A percentile compares a stretch with the other conserved stretches of the same genome.
These are phyloP conservation scores for Aythya baeri DNA, from an alignment of 2,113 vertebrate genomes.

Conservation along the genomic window DNA sequence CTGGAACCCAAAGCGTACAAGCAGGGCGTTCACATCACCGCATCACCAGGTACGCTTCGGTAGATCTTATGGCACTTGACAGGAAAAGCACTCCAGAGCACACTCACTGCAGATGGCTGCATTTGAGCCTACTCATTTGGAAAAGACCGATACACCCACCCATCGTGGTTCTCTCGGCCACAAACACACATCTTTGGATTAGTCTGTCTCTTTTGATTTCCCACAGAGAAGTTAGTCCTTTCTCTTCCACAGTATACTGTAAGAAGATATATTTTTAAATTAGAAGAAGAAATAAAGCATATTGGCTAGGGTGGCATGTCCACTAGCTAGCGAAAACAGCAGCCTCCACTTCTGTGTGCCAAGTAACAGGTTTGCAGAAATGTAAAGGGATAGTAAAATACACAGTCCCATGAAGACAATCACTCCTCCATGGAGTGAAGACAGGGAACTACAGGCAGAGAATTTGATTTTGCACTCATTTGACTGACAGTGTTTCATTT, in stretches of 20 bases:
- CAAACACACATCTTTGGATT: not conserved
- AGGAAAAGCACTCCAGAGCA: not conserved
- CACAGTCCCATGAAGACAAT: not conserved
- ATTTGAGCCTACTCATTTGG: not conserved
- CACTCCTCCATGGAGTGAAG: not conserved
- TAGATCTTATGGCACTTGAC: not conserved
- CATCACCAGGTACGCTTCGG: not conserved
- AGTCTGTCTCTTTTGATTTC: not conserved
- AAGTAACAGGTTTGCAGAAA: not conserved
- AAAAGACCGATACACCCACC: not conserved
- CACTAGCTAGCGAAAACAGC: not conserved
- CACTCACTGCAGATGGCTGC: not conserved
- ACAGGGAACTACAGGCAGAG: not conserved
- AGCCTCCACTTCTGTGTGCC: not conserved
- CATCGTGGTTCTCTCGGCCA: not conserved
- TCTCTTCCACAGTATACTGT: not conserved
- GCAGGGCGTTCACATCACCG: not conserved
- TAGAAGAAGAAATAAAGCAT: not conserved
- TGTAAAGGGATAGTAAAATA: not conserved
- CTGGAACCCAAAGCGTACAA: not conserved
- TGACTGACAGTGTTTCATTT: not conserved
- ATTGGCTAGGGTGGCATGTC: not conserved
- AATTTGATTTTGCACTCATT: not conserved
- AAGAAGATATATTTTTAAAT: not conserved
- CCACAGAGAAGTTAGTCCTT: not conserved